Conservation (phyloP, 1,140 invertebrate genomes). For the Phymastichus coffea region DNA sequence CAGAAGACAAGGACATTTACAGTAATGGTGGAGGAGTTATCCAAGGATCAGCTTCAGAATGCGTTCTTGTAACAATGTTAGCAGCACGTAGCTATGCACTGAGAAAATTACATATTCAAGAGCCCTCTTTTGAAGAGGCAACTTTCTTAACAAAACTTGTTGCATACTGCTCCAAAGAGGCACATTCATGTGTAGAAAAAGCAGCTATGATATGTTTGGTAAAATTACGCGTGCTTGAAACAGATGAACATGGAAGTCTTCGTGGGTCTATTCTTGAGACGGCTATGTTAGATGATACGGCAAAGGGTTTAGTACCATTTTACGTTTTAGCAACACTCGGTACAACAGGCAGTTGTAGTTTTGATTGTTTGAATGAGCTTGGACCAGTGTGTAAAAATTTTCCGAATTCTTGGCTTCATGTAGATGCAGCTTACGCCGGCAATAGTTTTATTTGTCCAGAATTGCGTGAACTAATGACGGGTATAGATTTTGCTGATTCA, state of each 20-base stretch:
- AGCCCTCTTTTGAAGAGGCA: constrained; percentile 61
- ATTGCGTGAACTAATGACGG: constrained; percentile 70
- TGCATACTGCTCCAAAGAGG: constrained; percentile 76
- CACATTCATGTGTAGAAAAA: constrained; percentile 93
- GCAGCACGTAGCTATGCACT: constrained; percentile 77
- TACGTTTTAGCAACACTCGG: constrained; percentile 81
- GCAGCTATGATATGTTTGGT: constrained; percentile 90
- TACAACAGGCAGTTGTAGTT: constrained; percentile 79
- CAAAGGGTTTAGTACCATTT: constrained; percentile 81
- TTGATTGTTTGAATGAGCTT: constrained; percentile 79
- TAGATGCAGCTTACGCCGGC: constrained; percentile 83
- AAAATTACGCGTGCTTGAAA: constrained; percentile 83
- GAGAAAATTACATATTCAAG: constrained; percentile 66
- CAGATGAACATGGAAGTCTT: constrained; percentile 79
- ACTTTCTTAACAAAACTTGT: constrained; percentile 83
- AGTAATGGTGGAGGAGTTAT: constrained; percentile 73
- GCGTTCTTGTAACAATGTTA: constrained; percentile 80
- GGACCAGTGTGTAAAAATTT: constrained; percentile 71
- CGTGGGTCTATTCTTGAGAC: constrained; percentile 70
- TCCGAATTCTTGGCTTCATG: constrained; percentile 68
- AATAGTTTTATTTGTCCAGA: constrained; percentile 84
- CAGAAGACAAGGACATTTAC: constrained; percentile 35
- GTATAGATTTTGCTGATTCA: constrained; percentile 83
- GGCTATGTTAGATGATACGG: constrained; percentile 75
- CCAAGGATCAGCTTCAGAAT: constrained; percentile 82